These are phyloP conservation scores for Ichneumon xanthorius DNA, from an alignment of 2,888 invertebrate genomes.

Conservation along the genomic window DNA sequence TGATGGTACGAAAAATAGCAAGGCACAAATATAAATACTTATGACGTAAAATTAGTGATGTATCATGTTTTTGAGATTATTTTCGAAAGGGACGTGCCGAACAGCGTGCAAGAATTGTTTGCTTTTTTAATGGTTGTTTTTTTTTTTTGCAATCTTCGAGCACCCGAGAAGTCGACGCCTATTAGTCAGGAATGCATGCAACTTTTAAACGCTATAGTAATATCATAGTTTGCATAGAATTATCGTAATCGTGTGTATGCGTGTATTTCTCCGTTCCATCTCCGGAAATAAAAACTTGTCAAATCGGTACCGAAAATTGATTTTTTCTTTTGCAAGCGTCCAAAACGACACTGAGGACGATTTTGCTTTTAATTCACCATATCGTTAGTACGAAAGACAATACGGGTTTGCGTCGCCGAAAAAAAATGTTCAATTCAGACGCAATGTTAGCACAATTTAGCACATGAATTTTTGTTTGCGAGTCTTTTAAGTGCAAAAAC, in stretches of 20 bases:
- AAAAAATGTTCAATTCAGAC: not conserved
- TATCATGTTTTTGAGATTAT: conserved; percentile 32
- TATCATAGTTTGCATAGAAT: conserved; percentile 28
- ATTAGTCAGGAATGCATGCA: conserved; percentile 75
- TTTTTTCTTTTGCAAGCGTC: not conserved
- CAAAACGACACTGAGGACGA: not conserved
- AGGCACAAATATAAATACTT: conserved; percentile 65
- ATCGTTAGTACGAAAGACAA: no score
- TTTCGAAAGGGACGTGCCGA: conserved; percentile 67
- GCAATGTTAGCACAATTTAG: not conserved
- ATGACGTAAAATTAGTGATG: conserved; percentile 47
- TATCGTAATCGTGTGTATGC: conserved; percentile 27
- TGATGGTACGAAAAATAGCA: conserved; percentile 49
- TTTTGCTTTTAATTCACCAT: no score
- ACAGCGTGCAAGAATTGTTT: conserved; percentile 81
- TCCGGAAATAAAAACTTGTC: not conserved
- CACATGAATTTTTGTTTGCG: not conserved
- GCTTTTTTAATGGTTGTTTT: conserved; percentile 66
- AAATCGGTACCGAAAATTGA: not conserved
- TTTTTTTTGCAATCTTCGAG: conserved; percentile 56
- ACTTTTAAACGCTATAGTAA: conserved; percentile 70
- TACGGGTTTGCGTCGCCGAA: not conserved
- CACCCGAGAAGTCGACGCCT: conserved; percentile 72
- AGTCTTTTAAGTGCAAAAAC: not conserved
- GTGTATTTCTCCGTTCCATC: not conserved